Evolutionary conservation across 2,888 invertebrate genomes (phyloP), one percentile per base, ranked within the genome.

Genomic region (Zaprionus bogoriensis): DNA sequence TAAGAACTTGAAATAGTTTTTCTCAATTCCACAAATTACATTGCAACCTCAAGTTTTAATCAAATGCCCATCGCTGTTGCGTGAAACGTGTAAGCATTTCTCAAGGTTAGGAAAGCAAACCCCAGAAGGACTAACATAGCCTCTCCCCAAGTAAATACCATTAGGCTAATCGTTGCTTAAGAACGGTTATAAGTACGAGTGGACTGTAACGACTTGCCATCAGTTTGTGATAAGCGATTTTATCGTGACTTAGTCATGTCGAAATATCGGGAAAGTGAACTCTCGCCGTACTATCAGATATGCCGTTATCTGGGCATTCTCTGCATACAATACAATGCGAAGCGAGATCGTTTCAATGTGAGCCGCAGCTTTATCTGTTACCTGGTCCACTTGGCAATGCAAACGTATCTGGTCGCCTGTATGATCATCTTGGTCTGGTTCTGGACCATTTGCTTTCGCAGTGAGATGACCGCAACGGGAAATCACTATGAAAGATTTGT

Each of bases 241-340:
- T 28, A 39, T 53, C 30, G 38, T 25, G 23, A 1, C 25, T 19
- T 0, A 19, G 32, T 19, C 20, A 69, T 64, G 65, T n/a, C 41
- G 2, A 68, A 62, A 14, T 32, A 42, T 17, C 38, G 44, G 60
- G 50, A 59, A 32, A 71, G 76, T 52, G 85, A 74, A 22, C 58
- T 85, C 0, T 57, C 67, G 48, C 38, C 67, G 0, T 82, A 53
- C 19, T 82, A 87, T 46, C 53, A 61, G 9, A 69, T 79, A 6
- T 85, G 77, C 25, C 87, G 82, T 0, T 85, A 62, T 42, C 9
- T 87, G 48, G 82, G 82, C 36, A 66, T 82, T 4, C 76, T 85
- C 23, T 79, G 83, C 27, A 82, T 87, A 4, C 20, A 66, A 1
- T 85, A 74, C 32, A 79, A 75, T 46, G 2, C 9, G 2, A 55